Base-by-base conservation (phyloP, 2,888 invertebrate genomes). In the Unio delphinus region DNA sequence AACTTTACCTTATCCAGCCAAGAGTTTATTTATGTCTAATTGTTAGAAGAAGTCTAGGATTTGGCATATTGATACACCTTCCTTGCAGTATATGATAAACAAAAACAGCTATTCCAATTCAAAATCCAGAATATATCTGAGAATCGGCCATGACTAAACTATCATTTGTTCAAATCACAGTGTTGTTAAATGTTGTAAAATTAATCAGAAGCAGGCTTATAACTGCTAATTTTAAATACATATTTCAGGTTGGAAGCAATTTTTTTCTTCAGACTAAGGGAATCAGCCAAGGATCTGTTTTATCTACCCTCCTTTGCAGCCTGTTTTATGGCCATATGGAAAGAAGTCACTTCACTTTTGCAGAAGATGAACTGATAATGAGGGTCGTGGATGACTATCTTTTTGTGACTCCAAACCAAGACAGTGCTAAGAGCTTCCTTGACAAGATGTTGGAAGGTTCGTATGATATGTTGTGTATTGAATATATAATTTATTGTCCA, bases 241-340 rank as follows among this genome's bases (percentile, higher is more conserved):
- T 55, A 54, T 61, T 62, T 45, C 74, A 87, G 85, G 68, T 85
- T 68, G 87, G 85, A 5, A 65, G 69, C 17, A 70, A 75, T 54
- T 80, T 81, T 70, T 88, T 80, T 70, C 68, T 72, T 3, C 87
- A 86, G 72, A 72, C 65, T 0, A 55, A 61, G 17, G 89, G 89
- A 1, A 87, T 89, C 62, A 84, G 86, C 65, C 89, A 88, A 72
- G 89, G 89, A 26, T 87, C 87, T 5, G 76, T 85, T 8, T 67
- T 88, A 56, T 89, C 89, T 20, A 83, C 86, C 11, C 68, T 88
- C 61, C 78, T 89, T 18, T 87, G 86, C 78, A 83, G 81, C 68
- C 65, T 87, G n/a, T 89, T 88, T 75, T 87, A 86, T 72, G 86
- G 84, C 5, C 72, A 81, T 30, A 83, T 88, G 86, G 88, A 88